Evolutionary conservation across 2,888 invertebrate species (phyloP), one percentile per base, ranked within the genome.

Genomic region (Harpagoxenus sublaevis): DNA sequence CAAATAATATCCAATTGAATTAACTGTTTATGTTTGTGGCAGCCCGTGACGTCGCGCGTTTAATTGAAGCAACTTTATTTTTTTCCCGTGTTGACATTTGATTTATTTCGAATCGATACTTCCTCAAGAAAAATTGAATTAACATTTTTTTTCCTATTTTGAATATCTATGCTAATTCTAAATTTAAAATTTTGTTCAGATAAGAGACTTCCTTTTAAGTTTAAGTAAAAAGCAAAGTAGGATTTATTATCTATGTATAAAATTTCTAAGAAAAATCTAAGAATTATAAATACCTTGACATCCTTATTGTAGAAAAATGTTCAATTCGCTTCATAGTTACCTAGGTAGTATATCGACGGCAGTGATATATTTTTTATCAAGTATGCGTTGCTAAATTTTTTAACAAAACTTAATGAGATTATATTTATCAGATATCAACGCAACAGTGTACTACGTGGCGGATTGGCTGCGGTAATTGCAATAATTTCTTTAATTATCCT

Each of bases 401-500:
- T 5, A 62, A 71, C 35, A 51, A 39, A 62, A 10, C 2, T n/a
- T 81, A 71, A 81, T 81, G 48, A 60, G 28, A 23, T 71, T 79
- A 70, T 79, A 70, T 79, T 71, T 73, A 73, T 81, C 60, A 60
- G 48, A 48, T 55, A 66, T 78, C 18, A 81, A 48, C 18, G 74
- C 42, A 45, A 35, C 51, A 45, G 60, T 35, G 4, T 18, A 68
- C 82, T 66, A 71, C 31, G 65, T 78, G 48, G 57, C 55, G 18
- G 42, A 68, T 68, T 68, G 71, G 62, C 60, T 62, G 53, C 83
- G n/a, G 51, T 70, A 81, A 84, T 84, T 84, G 68, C 68, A 42
- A 83, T 83, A 62, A 84, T 84, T 84, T 68, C 65, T 84, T 84
- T 83, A 83, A 84, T 84, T 84, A 83, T 68, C 68, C 39, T n/a